phyloP scores from a whole-genome alignment of 2,888 invertebrate species.

The Callosobruchus maculatus region DNA sequence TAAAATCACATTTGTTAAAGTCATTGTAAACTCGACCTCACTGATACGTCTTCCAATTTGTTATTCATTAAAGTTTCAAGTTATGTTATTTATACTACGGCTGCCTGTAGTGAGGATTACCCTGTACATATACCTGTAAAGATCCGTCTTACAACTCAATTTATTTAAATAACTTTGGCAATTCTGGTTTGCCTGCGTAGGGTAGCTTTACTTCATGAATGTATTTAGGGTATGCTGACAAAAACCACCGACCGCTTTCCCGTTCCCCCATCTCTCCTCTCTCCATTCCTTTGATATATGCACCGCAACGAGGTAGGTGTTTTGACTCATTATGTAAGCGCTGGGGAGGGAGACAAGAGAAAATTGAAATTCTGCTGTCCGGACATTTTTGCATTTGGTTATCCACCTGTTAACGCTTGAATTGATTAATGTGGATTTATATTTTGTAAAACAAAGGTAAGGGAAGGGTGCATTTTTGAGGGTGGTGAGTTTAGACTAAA shows the following conservation, averaged over 20 bases:
- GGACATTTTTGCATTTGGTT: neutral
- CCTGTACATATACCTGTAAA: neutral
- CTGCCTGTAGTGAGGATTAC: no score
- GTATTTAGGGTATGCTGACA: neutral
- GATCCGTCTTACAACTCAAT: neutral
- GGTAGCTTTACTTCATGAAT: neutral
- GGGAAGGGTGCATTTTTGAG: no score
- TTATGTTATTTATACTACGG: no score
- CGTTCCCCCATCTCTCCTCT: neutral
- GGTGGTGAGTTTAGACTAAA: no score
- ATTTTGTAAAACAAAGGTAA: no score
- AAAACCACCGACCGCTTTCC: neutral
- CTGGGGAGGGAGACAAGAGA: neutral
- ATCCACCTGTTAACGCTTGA: neutral
- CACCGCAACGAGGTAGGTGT: neutral
- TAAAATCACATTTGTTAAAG: no score
- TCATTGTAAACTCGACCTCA: no score
- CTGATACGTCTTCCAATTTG: no score
- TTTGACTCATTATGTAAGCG: neutral
- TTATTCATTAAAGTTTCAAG: no score
- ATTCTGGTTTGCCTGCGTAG: neutral
- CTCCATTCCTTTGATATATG: neutral
- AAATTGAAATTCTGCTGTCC: neutral
- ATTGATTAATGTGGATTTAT: neutral
- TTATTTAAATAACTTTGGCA: neutral